Base-by-base conservation (phyloP, 2,888 invertebrate species). In the Ernsta delagoae region DNA sequence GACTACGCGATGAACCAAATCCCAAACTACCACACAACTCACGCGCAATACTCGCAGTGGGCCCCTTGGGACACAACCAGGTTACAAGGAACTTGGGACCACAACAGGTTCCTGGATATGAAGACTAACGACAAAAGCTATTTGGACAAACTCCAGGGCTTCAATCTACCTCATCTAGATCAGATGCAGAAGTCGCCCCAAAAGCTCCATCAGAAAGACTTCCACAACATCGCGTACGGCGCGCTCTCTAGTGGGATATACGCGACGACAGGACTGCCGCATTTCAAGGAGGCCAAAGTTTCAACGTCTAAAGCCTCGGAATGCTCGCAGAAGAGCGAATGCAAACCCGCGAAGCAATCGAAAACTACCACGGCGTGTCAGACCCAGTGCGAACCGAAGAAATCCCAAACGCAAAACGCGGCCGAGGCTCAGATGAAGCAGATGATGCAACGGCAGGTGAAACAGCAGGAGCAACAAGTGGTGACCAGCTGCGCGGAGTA, bases 1-100 rank as follows among this genome's bases (percentile, higher is more conserved):
- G 96, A 96, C 76, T 95, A 95, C 76, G 84, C 94, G 1, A 94
- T 94, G 85, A 96, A 96, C 84, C 95, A 96, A 76, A 94, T 96
- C 63, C 95, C 96, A 1, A 96, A 96, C 78, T 96, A 96, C 78
- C 95, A 95, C 78, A 94, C 95, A 59, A 93, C 95, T 0, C 94
- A 94, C 72, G 86, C 93, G 0, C 96, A 96, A 78, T 96, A 96
- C 75, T 94, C 94, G 75, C 94, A 94, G 76, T 95, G 95, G 94
- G 95, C 96, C 36, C 90, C 92, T 1, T 95, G 95, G 95, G 94
- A 95, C 74, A 89, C 90, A 24, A 80, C 92, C 7, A 81, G 94
- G 34, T 79, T 94, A 64, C 92, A 90, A 68, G 83, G 88, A 70
- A 85, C 94, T 0, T 95, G 95, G 94, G 94, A 94, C 65, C 93